Percentiles rank a stretch among this genome's conserved stretches.
Evolutionary conservation across 2,797 vertebrate species (phyloP).

Genomic region (Silurus aristotelis): DNA sequence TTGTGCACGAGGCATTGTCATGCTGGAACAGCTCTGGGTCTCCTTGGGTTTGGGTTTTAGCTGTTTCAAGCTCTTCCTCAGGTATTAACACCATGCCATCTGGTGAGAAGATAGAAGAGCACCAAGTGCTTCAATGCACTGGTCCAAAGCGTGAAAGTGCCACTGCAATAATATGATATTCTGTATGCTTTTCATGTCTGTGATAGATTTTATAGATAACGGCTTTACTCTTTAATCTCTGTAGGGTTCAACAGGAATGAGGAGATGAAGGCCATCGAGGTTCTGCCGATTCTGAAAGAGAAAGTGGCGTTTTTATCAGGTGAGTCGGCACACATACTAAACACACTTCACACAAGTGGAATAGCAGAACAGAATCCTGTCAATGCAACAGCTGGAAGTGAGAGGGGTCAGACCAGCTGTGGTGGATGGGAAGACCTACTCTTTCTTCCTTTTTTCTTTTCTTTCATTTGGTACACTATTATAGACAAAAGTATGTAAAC

Average conservation of each 20-base stretch:
- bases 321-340: background rate
- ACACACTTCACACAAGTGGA: background rate
- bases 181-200: background rate
- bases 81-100: slow-evolving; percentile 62
- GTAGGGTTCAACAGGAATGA: slow-evolving; percentile 78
- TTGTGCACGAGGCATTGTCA: too few species aligned
- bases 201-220: background rate
- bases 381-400: background rate
- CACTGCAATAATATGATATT: background rate
- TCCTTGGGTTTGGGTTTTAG: too few species aligned
- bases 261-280: slow-evolving; percentile 98
- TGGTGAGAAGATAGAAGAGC: slow-evolving; percentile 59
- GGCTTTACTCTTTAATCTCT: background rate
- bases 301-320: slow-evolving; percentile 97
- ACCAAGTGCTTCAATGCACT: slow-evolving; percentile 41
- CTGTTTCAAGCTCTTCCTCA: slow-evolving; percentile 42
- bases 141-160: background rate
- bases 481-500: too few species aligned
- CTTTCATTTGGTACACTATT: too few species aligned
- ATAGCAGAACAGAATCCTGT: background rate
- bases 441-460: background rate
- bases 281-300: slow-evolving; percentile 97
- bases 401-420: background rate
- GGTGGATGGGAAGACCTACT: background rate
- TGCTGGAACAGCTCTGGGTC: too few species aligned